Evolutionary conservation across 2,888 invertebrate species (phyloP).

Genomic region (Apotomis betuletana): DNA sequence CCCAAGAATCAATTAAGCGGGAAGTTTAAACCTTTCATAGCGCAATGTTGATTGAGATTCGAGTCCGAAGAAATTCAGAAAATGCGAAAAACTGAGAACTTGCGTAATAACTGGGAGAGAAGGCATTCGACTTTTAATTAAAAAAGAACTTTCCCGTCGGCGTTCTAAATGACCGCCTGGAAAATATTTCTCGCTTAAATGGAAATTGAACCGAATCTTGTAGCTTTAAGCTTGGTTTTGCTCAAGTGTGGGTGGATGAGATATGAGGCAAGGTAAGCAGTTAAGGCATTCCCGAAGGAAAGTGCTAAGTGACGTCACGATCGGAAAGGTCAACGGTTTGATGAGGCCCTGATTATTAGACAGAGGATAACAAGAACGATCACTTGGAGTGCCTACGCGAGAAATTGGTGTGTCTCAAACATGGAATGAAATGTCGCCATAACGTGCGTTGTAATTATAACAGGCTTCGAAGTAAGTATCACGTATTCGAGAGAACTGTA

Average conservation of each 20-base stretch:
- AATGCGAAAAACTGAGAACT: slow-evolving; percentile 30
- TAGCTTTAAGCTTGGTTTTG: slow-evolving; percentile 1
- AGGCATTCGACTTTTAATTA: slow-evolving; percentile 38
- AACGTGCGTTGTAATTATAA: no score
- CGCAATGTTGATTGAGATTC: slow-evolving; percentile 5
- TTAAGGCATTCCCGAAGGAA: slow-evolving; percentile 20
- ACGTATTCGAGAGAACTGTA: no score
- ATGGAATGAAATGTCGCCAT: no score
- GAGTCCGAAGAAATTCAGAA: slow-evolving; percentile 22
- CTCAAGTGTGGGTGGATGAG: background rate
- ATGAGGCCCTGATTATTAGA: slow-evolving; percentile 3
- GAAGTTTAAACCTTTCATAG: slow-evolving; percentile 5
- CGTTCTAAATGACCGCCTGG: slow-evolving; percentile 1
- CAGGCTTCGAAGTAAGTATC: no score
- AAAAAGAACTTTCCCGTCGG: slow-evolving; percentile 25
- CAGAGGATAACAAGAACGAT: no score
- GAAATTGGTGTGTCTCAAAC: no score
- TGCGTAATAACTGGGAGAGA: slow-evolving; percentile 24
- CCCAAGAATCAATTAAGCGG: slow-evolving; percentile 1
- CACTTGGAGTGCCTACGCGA: no score
- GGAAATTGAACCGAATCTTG: background rate
- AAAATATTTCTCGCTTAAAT: background rate
- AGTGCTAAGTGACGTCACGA: slow-evolving; percentile 24
- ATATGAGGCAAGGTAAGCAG: background rate
- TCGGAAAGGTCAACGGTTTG: slow-evolving; percentile 25